A percentile compares a stretch with the other conserved stretches of the same genome.
These are phyloP conservation scores for Gobio occitaniae DNA, from an alignment of 2,797 vertebrate genomes.

Conservation along the genomic window DNA sequence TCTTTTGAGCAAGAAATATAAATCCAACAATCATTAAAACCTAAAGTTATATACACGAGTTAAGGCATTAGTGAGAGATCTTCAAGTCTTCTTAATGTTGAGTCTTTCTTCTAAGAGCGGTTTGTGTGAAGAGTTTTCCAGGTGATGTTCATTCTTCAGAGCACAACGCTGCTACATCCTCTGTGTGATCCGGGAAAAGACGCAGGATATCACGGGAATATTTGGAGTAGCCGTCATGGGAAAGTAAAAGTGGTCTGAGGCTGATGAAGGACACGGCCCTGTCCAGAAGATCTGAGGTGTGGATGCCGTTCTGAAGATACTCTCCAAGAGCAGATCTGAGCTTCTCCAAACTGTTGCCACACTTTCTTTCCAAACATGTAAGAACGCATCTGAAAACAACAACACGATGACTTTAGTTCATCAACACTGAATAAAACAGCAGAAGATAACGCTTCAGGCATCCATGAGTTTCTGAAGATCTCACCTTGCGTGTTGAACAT, in stretches of 20 bases:
- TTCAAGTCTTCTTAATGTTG: neutral
- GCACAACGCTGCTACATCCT: constrained; percentile 74
- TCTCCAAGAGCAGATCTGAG: constrained; percentile 74
- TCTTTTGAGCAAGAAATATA: neutral
- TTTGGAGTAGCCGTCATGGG: constrained; percentile 76
- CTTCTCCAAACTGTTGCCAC: constrained; percentile 74
- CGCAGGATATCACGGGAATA: constrained; percentile 75
- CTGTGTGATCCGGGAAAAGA: constrained; percentile 71
- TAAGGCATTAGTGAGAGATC: neutral
- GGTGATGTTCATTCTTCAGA: constrained; percentile 42
- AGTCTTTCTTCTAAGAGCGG: neutral
- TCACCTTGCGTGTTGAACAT: constrained; percentile 53
- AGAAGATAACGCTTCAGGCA: neutral
- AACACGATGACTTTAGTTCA: constrained; percentile 22
- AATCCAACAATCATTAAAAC: neutral
- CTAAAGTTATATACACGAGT: neutral
- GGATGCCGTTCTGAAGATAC: constrained; percentile 74
- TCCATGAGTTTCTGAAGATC: neutral
- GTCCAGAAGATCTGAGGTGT: constrained; percentile 73
- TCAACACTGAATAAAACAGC: neutral
- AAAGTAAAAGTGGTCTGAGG: constrained; percentile 72
- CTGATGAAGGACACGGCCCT: constrained; percentile 75
- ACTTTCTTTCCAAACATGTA: constrained; percentile 76
- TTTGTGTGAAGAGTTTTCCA: neutral
- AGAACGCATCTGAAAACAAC: constrained; percentile 74